phyloP scores from a whole-genome alignment of 2,888 invertebrate genomes.

The Acanthosepion esculentum region DNA sequence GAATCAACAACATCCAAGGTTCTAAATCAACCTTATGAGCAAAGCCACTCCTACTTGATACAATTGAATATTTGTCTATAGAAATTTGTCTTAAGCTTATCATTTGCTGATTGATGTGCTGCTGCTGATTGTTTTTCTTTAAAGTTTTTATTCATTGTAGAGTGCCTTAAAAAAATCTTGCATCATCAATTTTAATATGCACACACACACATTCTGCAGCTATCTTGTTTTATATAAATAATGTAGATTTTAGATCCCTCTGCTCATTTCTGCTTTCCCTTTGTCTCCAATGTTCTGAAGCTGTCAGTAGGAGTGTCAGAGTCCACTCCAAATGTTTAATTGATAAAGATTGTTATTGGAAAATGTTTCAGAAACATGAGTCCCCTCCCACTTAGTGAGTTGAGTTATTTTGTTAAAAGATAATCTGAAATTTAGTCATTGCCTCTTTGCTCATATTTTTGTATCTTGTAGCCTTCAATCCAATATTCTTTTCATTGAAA shows the following conservation, averaged over 20 bases:
- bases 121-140: background rate
- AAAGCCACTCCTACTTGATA: background rate
- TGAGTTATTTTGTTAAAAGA: no score
- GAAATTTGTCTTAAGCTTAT: background rate
- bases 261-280: background rate
- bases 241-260: background rate
- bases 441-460: no score
- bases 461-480: no score
- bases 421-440: no score
- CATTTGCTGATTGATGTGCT: background rate
- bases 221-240: background rate
- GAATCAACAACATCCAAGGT: background rate
- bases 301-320: no score
- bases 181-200: background rate
- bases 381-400: no score
- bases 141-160: background rate
- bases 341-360: no score
- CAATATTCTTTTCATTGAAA: no score
- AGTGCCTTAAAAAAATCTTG: background rate
- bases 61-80: background rate
- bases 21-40: background rate
- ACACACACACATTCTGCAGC: background rate
- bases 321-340: no score
- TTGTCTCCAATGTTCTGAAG: no score
- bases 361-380: no score